These are phyloP conservation scores for human DNA, from an alignment of 2,113 vertebrate species.

Conservation along the genomic window DNA sequence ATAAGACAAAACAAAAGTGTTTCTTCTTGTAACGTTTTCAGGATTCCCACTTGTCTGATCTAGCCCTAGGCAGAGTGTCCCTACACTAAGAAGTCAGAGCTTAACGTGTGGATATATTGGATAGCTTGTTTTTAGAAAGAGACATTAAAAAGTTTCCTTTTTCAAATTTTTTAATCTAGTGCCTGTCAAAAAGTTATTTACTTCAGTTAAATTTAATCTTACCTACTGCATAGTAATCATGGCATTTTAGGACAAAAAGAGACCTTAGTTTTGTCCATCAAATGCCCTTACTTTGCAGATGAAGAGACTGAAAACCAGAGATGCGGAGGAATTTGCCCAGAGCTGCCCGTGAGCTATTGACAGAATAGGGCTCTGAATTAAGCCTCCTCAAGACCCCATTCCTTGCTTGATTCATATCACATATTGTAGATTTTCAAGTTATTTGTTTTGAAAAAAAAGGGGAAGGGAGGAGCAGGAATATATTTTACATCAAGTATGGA, in stretches of 20 bases:
- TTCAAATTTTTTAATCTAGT: neutral
- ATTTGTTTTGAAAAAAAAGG: neutral
- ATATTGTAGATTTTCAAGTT: neutral
- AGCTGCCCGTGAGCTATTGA: neutral
- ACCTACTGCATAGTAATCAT: neutral
- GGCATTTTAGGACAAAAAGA: neutral
- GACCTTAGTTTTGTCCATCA: neutral
- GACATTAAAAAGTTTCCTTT: neutral
- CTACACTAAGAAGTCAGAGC: neutral
- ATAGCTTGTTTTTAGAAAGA: neutral
- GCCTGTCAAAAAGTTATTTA: neutral
- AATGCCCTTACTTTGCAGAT: neutral
- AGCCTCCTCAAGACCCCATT: neutral
- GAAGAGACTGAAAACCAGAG: neutral
- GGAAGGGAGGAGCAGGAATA: neutral
- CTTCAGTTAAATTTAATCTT: neutral
- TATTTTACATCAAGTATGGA: neutral
- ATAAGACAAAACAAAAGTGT: neutral
- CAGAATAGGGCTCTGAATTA: neutral
- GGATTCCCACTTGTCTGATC: neutral
- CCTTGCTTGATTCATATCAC: neutral
- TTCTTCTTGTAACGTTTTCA: neutral
- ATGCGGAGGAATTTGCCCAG: neutral
- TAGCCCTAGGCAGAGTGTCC: neutral
- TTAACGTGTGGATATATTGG: neutral